These are phyloP conservation scores for Tetrapedia diversipes DNA, from an alignment of 2,888 invertebrate species.

Conservation along the genomic window DNA sequence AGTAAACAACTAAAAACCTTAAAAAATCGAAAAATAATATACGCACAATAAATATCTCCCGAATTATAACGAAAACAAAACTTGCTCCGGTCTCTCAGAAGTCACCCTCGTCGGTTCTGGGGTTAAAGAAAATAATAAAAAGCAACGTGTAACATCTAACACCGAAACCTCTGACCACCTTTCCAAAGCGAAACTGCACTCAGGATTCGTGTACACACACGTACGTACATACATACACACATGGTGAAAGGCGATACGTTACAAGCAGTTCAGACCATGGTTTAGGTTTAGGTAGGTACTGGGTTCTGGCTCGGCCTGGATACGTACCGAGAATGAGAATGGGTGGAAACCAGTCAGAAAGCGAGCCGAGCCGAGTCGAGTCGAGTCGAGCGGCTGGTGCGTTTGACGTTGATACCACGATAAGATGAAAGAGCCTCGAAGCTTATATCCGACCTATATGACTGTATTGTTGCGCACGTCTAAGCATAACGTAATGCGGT, in stretches of 20 bases:
- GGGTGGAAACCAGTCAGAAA: slow-evolving; percentile 77
- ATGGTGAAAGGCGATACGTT: slow-evolving; percentile 70
- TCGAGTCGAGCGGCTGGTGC: slow-evolving; percentile 80
- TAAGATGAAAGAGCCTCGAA: slow-evolving; percentile 83
- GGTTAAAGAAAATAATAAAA: too few species aligned
- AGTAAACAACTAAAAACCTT: too few species aligned
- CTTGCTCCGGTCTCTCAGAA: too few species aligned
- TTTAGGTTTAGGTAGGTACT: slow-evolving; percentile 73
- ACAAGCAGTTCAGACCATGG: slow-evolving; percentile 66
- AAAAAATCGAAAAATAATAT: too few species aligned
- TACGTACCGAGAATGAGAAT: slow-evolving; percentile 76
- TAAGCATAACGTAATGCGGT: slow-evolving; percentile 78
- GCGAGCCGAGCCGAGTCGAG: slow-evolving; percentile 78
- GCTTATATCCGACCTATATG: slow-evolving; percentile 81
- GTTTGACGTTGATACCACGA: slow-evolving; percentile 83
- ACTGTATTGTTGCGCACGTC: slow-evolving; percentile 81
- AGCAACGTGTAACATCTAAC: too few species aligned
- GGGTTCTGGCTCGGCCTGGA: slow-evolving; percentile 71
- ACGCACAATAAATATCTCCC: too few species aligned
- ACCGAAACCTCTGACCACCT: neutral
- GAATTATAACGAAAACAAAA: too few species aligned
- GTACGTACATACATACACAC: slow-evolving; percentile 41
- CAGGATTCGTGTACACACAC: slow-evolving; percentile 12
- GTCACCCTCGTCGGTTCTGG: too few species aligned
- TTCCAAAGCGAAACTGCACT: slow-evolving; percentile 23